Evolutionary conservation across 1,140 invertebrate species (phyloP).

Genomic region (Dendroctonus ponderosae): DNA sequence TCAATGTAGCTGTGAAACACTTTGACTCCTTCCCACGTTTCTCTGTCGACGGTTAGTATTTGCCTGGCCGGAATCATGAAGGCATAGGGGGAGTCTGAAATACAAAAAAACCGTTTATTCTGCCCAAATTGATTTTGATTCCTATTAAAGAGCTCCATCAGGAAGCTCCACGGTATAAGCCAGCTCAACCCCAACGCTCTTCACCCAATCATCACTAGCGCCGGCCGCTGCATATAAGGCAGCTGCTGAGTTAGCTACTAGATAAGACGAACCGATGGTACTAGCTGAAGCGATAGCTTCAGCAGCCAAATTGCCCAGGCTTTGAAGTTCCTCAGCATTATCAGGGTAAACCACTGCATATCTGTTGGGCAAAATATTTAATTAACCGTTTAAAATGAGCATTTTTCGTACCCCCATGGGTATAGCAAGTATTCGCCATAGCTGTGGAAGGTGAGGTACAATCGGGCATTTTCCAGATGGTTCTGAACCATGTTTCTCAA

Average conservation of each 20-base stretch:
- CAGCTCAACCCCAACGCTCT: slow-evolving; percentile 64
- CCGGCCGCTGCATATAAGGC: slow-evolving; percentile 64
- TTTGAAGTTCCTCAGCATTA: too few relatives aligned
- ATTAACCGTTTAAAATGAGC: neutral
- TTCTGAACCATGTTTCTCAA: slow-evolving; percentile 56
- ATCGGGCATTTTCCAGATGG: slow-evolving; percentile 53
- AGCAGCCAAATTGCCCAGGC: slow-evolving; percentile 37
- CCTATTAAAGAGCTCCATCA: slow-evolving; percentile 54
- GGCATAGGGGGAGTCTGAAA: slow-evolving; percentile 53
- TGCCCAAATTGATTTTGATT: neutral
- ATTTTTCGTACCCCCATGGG: slow-evolving; percentile 66
- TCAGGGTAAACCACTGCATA: too few relatives aligned
- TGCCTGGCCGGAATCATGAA: slow-evolving; percentile 69
- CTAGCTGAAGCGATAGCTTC: slow-evolving; percentile 47
- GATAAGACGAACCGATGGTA: slow-evolving; percentile 55
- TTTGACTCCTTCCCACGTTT: slow-evolving; percentile 75
- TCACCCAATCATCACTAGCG: slow-evolving; percentile 70
- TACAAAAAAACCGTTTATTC: slow-evolving; percentile 24
- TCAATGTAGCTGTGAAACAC: slow-evolving; percentile 61
- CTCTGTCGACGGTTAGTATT: slow-evolving; percentile 70
- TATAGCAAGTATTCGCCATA: slow-evolving; percentile 67
- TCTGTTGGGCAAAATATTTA: too few relatives aligned
- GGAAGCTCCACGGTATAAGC: slow-evolving; percentile 77
- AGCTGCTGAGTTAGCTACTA: slow-evolving; percentile 62
- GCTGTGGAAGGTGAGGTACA: slow-evolving; percentile 71